These are phyloP conservation scores for Deladenus siricidicola DNA, from an alignment of 2,888 invertebrate species.

Conservation along the genomic window DNA sequence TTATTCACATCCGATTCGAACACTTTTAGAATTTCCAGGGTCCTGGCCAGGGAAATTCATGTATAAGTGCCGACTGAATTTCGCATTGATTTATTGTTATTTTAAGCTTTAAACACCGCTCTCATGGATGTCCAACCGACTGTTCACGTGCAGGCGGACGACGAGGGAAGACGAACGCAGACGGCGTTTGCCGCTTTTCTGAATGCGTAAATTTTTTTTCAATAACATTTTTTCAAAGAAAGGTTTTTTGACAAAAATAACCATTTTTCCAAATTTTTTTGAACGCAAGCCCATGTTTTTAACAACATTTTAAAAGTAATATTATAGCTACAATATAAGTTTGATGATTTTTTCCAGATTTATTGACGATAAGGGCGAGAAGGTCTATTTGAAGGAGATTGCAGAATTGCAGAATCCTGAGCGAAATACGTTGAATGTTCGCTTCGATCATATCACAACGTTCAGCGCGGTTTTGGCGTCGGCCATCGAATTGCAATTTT, in stretches of 20 bases:
- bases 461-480: conserved; percentile 86
- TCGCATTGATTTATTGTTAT: no score
- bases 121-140: conserved; percentile 8
- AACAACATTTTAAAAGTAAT: background rate
- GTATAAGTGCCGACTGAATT: no score
- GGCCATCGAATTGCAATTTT: conserved; percentile 88
- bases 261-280: no score
- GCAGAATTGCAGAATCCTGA: conserved; percentile 28
- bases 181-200: conserved; percentile 91
- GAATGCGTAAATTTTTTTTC: conserved; percentile 67
- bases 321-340: background rate
- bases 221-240: background rate
- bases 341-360: conserved; percentile 14
- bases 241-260: no score
- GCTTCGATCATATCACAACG: conserved; percentile 59
- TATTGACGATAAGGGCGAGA: conserved; percentile 15
- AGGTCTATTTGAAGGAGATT: conserved; percentile 23
- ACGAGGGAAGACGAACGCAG: conserved; percentile 83
- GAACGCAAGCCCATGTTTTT: no score
- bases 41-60: no score
- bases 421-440: conserved; percentile 71
- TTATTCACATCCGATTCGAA: no score
- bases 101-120: no score
- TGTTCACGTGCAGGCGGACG: conserved; percentile 63
- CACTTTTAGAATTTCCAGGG: no score